Percentiles rank a stretch among this genome's conserved stretches.
These are phyloP conservation scores for Cichlasoma orientale DNA, from an alignment of 2,797 vertebrate species.

Conservation along the genomic window DNA sequence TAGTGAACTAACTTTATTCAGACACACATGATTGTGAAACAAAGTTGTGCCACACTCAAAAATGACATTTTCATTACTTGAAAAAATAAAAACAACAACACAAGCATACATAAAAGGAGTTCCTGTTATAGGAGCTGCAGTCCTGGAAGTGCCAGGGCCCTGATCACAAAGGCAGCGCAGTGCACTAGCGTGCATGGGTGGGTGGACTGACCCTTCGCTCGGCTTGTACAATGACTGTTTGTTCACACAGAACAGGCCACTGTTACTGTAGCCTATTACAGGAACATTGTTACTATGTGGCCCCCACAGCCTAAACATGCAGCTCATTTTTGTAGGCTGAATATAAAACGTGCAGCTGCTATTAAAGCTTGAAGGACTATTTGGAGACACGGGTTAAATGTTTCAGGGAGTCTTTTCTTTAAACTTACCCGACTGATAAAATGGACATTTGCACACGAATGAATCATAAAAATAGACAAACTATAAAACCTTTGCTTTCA, in stretches of 20 bases:
- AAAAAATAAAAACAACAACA: neutral
- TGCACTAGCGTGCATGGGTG: neutral
- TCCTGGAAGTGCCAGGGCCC: conserved; percentile 5
- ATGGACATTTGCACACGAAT: neutral
- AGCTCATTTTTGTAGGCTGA: neutral
- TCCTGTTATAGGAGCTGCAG: neutral
- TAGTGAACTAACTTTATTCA: fast-evolving
- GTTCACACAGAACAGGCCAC: conserved; percentile 54
- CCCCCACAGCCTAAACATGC: neutral
- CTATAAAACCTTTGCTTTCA: neutral
- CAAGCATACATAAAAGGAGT: neutral
- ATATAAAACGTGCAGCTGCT: neutral
- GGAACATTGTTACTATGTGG: conserved; percentile 37
- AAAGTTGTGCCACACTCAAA: fast-evolving
- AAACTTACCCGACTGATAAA: neutral
- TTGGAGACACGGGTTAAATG: neutral
- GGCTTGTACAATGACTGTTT: conserved; percentile 61
- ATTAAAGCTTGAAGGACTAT: neutral
- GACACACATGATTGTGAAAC: neutral
- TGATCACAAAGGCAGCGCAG: conserved; percentile 9
- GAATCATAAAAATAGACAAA: neutral
- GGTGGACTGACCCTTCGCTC: conserved; percentile 27
- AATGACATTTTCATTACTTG: neutral
- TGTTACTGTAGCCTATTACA: conserved; percentile 40
- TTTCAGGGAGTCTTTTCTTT: neutral